Percentiles rank a stretch among this genome's conserved stretches.
Evolutionary conservation across 35 echinoderm and acorn worm genomes (phyloP).

Genomic region (Ptychodera flava): DNA sequence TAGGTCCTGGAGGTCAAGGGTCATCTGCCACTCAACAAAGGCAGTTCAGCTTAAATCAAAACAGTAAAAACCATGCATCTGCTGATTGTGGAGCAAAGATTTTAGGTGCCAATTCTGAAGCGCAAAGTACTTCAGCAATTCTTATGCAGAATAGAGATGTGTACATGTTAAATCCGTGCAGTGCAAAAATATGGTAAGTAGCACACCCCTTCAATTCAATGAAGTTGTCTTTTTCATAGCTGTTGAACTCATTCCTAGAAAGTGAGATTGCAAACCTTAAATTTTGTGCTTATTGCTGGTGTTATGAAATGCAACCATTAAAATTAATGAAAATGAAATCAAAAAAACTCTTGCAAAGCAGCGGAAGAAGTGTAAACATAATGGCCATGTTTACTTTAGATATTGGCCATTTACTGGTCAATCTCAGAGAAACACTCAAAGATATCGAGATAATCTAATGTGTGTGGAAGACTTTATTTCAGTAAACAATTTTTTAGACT

Average conservation of each 20-base stretch:
- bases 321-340: too few species aligned
- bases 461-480: too few species aligned
- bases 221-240: not conserved
- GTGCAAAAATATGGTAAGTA: slow-evolving; percentile 85
- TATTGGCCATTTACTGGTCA: too few species aligned
- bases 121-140: slow-evolving; percentile 63
- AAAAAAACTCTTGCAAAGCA: too few species aligned
- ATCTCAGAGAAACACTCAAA: too few species aligned
- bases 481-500: too few species aligned
- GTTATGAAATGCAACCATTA: too few species aligned
- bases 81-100: slow-evolving; percentile 86
- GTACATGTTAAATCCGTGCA: slow-evolving; percentile 94
- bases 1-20: slow-evolving; percentile 26
- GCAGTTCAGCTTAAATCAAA: slow-evolving; percentile 53
- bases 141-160: slow-evolving; percentile 75
- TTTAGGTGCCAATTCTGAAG: slow-evolving; percentile 57
- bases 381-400: too few species aligned
- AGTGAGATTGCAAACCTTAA: not conserved
- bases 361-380: too few species aligned
- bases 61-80: slow-evolving; percentile 93
- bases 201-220: not conserved
- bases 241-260: not conserved
- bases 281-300: not conserved
- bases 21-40: not conserved
- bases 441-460: too few species aligned